phyloP scores from a whole-genome alignment of 2,797 vertebrate species.

The Apogon talboti region DNA sequence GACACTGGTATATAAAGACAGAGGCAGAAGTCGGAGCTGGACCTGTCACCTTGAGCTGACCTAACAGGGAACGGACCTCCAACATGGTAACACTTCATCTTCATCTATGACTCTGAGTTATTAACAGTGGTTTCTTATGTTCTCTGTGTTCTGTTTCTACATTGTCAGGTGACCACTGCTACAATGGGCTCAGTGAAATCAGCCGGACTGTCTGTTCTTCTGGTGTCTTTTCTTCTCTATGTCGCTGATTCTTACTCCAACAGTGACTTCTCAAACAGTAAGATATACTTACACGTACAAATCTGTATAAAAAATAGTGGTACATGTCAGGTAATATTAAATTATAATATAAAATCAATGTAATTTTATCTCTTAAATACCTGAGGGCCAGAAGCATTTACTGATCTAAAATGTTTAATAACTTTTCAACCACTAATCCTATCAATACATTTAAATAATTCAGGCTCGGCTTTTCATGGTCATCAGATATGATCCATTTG shows the following conservation, averaged over 20 bases:
- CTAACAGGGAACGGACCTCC: slow-evolving; percentile 47
- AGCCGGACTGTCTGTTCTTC: slow-evolving; percentile 82
- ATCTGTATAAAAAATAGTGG: too few species aligned
- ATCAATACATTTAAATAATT: too few species aligned
- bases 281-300: slow-evolving; percentile 48
- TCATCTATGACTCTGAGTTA: background rate
- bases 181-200: slow-evolving; percentile 88
- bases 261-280: slow-evolving; percentile 84
- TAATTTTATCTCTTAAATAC: too few species aligned
- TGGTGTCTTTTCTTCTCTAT: slow-evolving; percentile 87
- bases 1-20: slow-evolving; percentile 75
- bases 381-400: too few species aligned
- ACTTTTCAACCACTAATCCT: too few species aligned
- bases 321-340: too few species aligned
- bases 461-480: too few species aligned
- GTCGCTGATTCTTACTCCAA: slow-evolving; percentile 89
- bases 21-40: slow-evolving; percentile 11
- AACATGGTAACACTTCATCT: slow-evolving; percentile 59
- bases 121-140: slow-evolving; percentile 15
- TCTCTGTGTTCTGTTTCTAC: slow-evolving; percentile 40
- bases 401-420: too few species aligned
- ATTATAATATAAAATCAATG: too few species aligned
- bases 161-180: slow-evolving; percentile 53
- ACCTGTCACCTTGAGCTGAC: slow-evolving; percentile 26
- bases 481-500: too few species aligned